Evolutionary conservation across 2,113 vertebrate species (phyloP).

Genomic region (Emydura subglobosa): DNA sequence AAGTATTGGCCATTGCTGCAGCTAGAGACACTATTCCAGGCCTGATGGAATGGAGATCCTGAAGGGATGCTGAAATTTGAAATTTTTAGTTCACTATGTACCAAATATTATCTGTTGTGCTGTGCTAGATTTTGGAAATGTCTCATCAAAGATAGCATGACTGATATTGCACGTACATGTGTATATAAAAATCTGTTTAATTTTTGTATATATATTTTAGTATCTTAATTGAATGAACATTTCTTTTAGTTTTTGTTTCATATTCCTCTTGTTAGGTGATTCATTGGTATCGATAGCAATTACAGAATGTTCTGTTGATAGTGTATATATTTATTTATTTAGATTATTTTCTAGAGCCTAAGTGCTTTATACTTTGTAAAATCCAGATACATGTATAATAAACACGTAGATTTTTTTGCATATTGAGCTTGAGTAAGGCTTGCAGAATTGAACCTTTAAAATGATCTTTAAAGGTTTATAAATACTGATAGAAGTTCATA

Average conservation of each 20-base stretch:
- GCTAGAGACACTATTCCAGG: neutral
- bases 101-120: neutral
- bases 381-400: accelerated
- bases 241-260: neutral
- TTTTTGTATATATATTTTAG: neutral
- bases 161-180: neutral
- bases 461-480: neutral
- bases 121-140: neutral
- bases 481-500: neutral
- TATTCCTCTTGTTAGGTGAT: neutral
- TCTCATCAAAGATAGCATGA: accelerated
- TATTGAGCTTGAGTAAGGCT: neutral
- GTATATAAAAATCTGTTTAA: neutral
- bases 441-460: accelerated
- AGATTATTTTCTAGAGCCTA: neutral
- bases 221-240: neutral
- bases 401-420: neutral
- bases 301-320: neutral
- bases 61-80: neutral
- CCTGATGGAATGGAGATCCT: neutral
- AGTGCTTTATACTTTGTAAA: neutral
- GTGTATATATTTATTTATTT: neutral
- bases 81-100: neutral
- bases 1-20: neutral
- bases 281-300: neutral